Percentiles rank a stretch among this genome's conserved stretches.
Evolutionary conservation across 2,113 vertebrate genomes (phyloP).

Genomic region (Petroica traversi): DNA sequence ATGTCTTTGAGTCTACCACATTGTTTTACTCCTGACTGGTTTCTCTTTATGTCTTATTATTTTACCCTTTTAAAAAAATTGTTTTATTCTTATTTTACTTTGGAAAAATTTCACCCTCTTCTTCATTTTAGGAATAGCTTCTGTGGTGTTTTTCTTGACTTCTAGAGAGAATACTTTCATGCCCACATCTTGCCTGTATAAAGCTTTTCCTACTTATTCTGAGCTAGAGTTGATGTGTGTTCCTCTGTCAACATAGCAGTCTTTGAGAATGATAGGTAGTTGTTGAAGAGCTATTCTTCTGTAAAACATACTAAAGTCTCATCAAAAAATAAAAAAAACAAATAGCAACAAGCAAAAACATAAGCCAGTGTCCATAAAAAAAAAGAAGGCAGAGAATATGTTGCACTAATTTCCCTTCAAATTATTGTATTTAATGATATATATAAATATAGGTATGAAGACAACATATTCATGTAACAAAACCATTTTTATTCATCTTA

Average conservation of each 20-base stretch:
- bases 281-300: background rate
- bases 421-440: background rate
- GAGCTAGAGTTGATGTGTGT: background rate
- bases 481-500: background rate
- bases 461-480: background rate
- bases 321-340: background rate
- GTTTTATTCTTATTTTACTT: background rate
- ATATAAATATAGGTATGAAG: background rate
- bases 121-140: background rate
- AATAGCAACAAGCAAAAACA: accelerated
- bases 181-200: background rate
- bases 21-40: background rate
- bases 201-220: background rate
- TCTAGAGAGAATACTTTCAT: background rate
- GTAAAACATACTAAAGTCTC: background rate
- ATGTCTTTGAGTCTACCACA: background rate
- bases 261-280: background rate
- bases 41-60: background rate
- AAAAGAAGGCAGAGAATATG: background rate
- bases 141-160: background rate
- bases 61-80: background rate
- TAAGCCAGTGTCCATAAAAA: background rate
- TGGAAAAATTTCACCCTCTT: background rate
- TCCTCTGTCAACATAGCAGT: background rate
- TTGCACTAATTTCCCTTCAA: background rate